Conservation (phyloP, 2,888 invertebrate genomes). For the Protonemura montana region DNA sequence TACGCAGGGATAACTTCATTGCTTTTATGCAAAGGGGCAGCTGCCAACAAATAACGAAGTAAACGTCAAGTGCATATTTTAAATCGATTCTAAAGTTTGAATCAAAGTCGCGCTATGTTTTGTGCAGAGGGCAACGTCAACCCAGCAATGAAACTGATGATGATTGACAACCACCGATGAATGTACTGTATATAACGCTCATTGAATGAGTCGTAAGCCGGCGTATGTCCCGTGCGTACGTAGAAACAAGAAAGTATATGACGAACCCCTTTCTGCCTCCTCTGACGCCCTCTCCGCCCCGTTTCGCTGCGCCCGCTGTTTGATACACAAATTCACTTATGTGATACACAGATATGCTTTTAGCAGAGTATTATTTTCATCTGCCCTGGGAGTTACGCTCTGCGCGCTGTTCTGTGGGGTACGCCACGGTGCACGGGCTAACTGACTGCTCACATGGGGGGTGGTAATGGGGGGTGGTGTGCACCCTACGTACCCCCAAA, state of each 20-base stretch:
- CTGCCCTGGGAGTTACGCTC: constrained; percentile 46
- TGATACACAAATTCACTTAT: constrained; percentile 58
- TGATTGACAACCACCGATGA: not conserved
- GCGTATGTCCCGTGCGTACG: not conserved
- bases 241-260: constrained; percentile 29
- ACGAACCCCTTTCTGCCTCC: constrained; percentile 27
- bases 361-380: constrained; percentile 54
- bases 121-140: not conserved
- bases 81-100: not conserved
- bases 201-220: not conserved
- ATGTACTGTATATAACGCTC: not conserved
- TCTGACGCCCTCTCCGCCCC: constrained; percentile 37
- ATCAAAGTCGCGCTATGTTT: not conserved
- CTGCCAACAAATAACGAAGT: not conserved
- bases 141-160: not conserved
- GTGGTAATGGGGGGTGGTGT: constrained; percentile 13
- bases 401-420: too few species aligned
- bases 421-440: constrained; percentile 9
- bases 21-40: not conserved
- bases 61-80: not conserved
- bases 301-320: constrained; percentile 46
- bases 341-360: constrained; percentile 61
- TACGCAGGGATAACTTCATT: not conserved
- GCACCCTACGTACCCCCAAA: not conserved
- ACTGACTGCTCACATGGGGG: constrained; percentile 33